phyloP scores from a whole-genome alignment of 2,888 invertebrate genomes.

The Neoitamus cyanurus region DNA sequence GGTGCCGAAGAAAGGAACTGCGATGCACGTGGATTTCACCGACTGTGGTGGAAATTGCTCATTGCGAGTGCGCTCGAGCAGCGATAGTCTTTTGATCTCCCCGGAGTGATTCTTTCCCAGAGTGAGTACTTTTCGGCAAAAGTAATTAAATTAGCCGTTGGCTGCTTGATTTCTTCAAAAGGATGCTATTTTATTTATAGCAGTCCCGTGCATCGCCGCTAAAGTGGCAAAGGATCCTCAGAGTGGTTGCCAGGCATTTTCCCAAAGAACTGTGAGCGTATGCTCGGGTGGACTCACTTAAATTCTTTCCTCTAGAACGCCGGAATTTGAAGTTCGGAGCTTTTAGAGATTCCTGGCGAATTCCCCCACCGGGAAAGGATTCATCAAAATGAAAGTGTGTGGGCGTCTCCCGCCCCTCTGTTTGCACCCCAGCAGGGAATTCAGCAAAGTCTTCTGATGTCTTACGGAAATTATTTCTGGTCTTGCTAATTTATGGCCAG shows the following conservation, averaged over 20 bases:
- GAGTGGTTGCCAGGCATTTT: conserved; percentile 17
- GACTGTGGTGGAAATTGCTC: neutral
- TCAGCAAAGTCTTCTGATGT: neutral
- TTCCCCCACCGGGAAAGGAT: neutral
- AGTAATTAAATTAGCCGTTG: conserved; percentile 31
- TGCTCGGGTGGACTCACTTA: neutral
- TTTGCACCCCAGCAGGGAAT: neutral
- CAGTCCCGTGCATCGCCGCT: neutral
- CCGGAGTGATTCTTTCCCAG: neutral
- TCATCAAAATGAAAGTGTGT: neutral
- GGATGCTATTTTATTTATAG: conserved; percentile 22
- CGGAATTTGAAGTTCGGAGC: neutral
- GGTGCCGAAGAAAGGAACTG: neutral
- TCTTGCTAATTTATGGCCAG: neutral
- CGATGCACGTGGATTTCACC: neutral
- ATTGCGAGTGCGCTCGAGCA: neutral
- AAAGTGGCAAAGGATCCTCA: neutral
- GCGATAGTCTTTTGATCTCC: conserved; percentile 12
- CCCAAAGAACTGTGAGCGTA: neutral
- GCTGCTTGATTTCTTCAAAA: conserved; percentile 23
- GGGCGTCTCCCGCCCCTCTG: neutral
- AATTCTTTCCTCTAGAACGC: neutral
- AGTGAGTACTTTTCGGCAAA: conserved; percentile 13
- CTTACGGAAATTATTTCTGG: neutral
- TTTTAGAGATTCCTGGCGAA: neutral